Evolutionary conservation across 2,888 invertebrate species (phyloP), one percentile per base, ranked within the genome.

Genomic region (Sinohyriopsis cumingii): DNA sequence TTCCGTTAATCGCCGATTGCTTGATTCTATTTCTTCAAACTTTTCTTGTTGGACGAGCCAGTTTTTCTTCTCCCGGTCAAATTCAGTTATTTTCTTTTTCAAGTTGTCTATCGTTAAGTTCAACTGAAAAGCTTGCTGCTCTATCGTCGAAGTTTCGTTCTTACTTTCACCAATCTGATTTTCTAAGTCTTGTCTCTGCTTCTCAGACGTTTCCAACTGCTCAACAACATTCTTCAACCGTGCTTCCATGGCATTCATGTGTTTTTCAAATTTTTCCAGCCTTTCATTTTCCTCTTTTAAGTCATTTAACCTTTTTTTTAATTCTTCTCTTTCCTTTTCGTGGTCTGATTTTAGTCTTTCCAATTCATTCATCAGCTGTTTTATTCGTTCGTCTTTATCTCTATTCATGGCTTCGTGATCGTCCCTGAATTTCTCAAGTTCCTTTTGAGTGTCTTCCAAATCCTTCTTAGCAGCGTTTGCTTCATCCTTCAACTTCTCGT

Each of bases 21-120:
- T 78, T n/a, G 79, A 61, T 63, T 82, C 82, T 63, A 82, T 77
- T 57, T 82, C 82, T 59, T 78, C 73, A 20, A 79, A 45, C 33
- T 79, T 74, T 65, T 80, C 78, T 61, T 65, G 73, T 60, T 77
- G 75, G 19, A 77, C 73, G 22, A 73, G 73, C 77, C 77, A 77
- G 57, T 75, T 75, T n/a, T 73, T 65, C 57, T 73, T 80, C 15
- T 82, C 82, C 53, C 79, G 75, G 61, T 86, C 84, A 9, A 84
- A 62, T 22, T 79, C 72, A 55, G 73, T 77, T 45, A 86, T 67
- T 62, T 77, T 71, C 63, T 78, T 77, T 18, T 78, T 76, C 65
- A 79, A 62, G 24, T 71, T 73, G n/a, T 78, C 80, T 24, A 83
- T 67, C 72, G 78, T 81, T 65, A 80, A 69, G 55, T 78, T 82